phyloP scores from a whole-genome alignment of 2,888 invertebrate species.

The Thyatira batis region DNA sequence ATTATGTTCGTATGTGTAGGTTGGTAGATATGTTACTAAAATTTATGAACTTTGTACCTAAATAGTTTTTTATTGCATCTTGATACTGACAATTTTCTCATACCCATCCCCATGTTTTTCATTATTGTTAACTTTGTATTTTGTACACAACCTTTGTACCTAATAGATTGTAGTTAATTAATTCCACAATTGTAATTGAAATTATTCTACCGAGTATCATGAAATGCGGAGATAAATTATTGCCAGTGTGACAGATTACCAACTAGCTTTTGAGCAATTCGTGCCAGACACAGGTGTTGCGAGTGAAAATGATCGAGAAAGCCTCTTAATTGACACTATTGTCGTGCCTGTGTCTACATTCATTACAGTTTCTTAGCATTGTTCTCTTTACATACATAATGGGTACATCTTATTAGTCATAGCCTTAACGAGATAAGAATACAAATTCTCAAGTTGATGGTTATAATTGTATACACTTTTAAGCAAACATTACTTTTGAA shows the following conservation, averaged over 20 bases:
- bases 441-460: background rate
- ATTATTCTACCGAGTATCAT: slow-evolving; percentile 22
- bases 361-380: background rate
- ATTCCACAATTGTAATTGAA: no score
- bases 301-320: slow-evolving; percentile 14
- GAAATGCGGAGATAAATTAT: slow-evolving; percentile 23
- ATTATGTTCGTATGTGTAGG: no score
- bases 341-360: background rate
- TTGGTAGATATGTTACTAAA: no score
- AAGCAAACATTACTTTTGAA: background rate
- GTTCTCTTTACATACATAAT: background rate
- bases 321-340: background rate
- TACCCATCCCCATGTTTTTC: no score
- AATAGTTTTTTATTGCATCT: no score
- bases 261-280: slow-evolving; percentile 10
- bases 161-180: no score
- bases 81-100: no score
- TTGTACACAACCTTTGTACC: no score
- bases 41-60: no score
- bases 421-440: background rate
- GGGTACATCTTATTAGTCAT: background rate
- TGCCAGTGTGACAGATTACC: slow-evolving; percentile 21
- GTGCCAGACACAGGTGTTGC: slow-evolving; percentile 12
- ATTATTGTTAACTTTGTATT: no score
- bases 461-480: no score